Percentiles rank a stretch among this genome's conserved stretches.
Conservation (phyloP, 1,140 invertebrate species). For the Hylaeus anthracinus region DNA sequence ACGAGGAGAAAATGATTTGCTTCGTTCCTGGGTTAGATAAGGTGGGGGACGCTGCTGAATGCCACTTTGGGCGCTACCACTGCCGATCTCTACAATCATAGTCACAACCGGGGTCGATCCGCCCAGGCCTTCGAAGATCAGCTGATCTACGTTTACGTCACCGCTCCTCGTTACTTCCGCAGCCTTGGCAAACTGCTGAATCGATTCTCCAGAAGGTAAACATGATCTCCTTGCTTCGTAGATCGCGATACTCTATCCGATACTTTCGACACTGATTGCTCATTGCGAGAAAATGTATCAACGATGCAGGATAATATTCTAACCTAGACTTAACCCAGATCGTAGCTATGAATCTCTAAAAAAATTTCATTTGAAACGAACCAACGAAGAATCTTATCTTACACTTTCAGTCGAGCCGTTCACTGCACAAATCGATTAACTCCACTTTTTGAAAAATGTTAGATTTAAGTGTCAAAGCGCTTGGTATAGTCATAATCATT, state of each 20-base stretch:
- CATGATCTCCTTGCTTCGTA: neutral
- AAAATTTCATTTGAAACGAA: no score
- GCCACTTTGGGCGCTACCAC: constrained; percentile 64
- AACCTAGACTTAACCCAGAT: no score
- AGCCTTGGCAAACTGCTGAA: constrained; percentile 73
- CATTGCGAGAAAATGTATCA: no score
- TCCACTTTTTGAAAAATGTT: no score
- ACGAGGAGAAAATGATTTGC: constrained; percentile 43
- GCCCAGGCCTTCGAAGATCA: constrained; percentile 60
- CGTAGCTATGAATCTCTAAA: no score
- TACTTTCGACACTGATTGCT: no score
- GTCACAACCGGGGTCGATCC: constrained; percentile 51
- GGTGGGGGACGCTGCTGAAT: constrained; percentile 74
- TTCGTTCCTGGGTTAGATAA: constrained; percentile 72
- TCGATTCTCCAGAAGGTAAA: constrained; percentile 73
- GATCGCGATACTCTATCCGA: neutral
- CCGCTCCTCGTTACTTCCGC: constrained; percentile 73
- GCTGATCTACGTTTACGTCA: constrained; percentile 73
- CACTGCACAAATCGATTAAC: no score
- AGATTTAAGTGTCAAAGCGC: no score
- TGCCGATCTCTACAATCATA: constrained; percentile 62
- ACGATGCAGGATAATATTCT: no score
- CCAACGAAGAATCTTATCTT: no score
- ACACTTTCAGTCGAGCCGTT: no score
- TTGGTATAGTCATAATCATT: no score